Conservation (phyloP, 2,888 invertebrate species). For the Nomada goodeniana region DNA sequence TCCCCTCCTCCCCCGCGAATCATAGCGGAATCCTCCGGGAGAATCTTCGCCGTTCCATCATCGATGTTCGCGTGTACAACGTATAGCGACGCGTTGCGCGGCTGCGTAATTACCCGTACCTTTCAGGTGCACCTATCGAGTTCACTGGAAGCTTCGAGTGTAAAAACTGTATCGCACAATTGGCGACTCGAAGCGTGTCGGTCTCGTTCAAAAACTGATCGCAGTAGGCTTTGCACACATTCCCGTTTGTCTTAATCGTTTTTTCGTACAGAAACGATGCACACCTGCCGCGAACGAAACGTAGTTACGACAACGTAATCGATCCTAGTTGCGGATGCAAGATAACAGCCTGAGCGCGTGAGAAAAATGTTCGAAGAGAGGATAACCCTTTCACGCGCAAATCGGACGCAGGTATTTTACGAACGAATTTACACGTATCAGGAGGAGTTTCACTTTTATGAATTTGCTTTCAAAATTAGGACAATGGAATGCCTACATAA, state of each 20-base stretch:
- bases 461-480: not conserved
- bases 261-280: constrained; percentile 33
- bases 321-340: constrained; percentile 28
- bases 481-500: not conserved
- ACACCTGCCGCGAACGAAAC: constrained; percentile 13
- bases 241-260: too few relatives aligned
- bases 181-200: too few relatives aligned
- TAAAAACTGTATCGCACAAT: too few relatives aligned
- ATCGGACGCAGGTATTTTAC: not conserved
- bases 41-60: constrained; percentile 40
- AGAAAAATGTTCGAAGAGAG: constrained; percentile 38
- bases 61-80: constrained; percentile 25
- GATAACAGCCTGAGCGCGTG: constrained; percentile 41
- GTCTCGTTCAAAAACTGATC: too few relatives aligned
- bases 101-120: constrained; percentile 5
- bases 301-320: constrained; percentile 50
- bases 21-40: constrained; percentile 20
- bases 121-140: not conserved
- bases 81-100: not conserved
- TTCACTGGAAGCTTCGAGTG: not conserved
- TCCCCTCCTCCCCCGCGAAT: constrained; percentile 16
- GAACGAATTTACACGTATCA: not conserved
- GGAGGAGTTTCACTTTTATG: not conserved
- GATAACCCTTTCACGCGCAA: not conserved
- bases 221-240: too few relatives aligned